Base-by-base conservation (phyloP, 2,113 vertebrate species). In the Casuarius casuarius region DNA sequence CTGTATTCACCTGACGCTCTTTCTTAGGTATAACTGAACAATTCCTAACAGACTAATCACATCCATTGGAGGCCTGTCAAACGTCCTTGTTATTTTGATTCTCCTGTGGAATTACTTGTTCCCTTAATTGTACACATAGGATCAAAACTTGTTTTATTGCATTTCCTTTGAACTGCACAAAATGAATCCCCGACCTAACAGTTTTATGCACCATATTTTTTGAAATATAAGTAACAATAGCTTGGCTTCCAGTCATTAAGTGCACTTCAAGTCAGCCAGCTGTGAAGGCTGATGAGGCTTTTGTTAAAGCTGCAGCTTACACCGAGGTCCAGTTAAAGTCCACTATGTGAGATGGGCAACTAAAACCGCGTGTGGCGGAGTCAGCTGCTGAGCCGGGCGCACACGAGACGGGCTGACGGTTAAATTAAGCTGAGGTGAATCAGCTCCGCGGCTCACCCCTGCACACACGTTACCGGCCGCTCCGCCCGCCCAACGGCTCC, bases 201-300 rank as follows among this genome's bases (percentile, higher is more conserved):
- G 31, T 7, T 9, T 23, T 48, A 31, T 46, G 26, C 2, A 1
- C 12, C 0, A 1, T 14, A 29, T 4, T 21, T 20, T 1, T 6
- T 21, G 12, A 9, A 0, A 5, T 0, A 10, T 2, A 12, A 12
- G 4, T 4, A 52, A 17, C 10, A 3, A 3, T 4, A 8, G 7
- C 1, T 5, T 14, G 0, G 19, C 2, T 46, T 3, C 16, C 58
- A 2, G 11, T 1, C 3, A 0, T 2, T 0, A 3, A 10, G 1
- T 7, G 1, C 40, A 7, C n/a, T 5, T 1, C 2, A 9, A 5
- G 5, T 0, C 28, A 20, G 1, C 0, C 0, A 7, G n/a, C 35
- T 18, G 4, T 0, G 6, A 6, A 7, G 6, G 1, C 3, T 6
- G 0, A 4, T 1, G 12, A 2, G 2, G 7, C 18, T 10, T 6